Base-by-base conservation (phyloP, 1,140 invertebrate genomes). In the Orius insidiosus region DNA sequence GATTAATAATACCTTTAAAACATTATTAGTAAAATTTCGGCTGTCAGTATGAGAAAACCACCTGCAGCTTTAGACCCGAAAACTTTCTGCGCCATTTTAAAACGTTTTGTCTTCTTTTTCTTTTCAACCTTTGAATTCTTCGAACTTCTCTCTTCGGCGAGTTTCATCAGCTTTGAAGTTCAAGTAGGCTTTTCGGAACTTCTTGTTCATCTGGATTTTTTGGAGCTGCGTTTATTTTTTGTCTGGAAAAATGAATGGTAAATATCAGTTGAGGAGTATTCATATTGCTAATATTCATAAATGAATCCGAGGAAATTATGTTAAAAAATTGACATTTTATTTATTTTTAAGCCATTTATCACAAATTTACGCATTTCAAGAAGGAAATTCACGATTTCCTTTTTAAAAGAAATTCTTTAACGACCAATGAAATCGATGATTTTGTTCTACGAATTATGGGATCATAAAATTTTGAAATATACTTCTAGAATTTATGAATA, bases 141-240 rank as follows among this genome's bases (percentile, higher is more conserved):
- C 0, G 24, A 24, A 24, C 3, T 24, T 24, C 7, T 24, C 24
- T 24, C 24, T 4, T 24, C 24, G 24, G 59, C 56, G 42, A 63
- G 60, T 47, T 74, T 63, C 53, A 70, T 71, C 2, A 74, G 62
- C 34, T 68, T 13, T 78, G 73, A 7, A 81, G 46, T 13, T 64
- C 59, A 14, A 63, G 59, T 1, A 81, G 53, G 53, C 70, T 76
- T 46, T 68, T 73, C 1, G 79, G 75, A 18, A 81, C 60, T 10
- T 70, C 67, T 56, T 82, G 78, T 0, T 75, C 71, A 49, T 79
- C 70, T 5, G 63, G 60, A 55, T 77, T 63, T 34, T 61, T 64
- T 3, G 79, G 78, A 2, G 78, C 70, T 9, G 66, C 67, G 61
- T 82, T 76, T 42, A 77, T 73, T 63, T 77, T 75, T 3, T 24